These are phyloP conservation scores for Allolobophora icterica DNA, from an alignment of 2,888 invertebrate species.

Conservation along the genomic window DNA sequence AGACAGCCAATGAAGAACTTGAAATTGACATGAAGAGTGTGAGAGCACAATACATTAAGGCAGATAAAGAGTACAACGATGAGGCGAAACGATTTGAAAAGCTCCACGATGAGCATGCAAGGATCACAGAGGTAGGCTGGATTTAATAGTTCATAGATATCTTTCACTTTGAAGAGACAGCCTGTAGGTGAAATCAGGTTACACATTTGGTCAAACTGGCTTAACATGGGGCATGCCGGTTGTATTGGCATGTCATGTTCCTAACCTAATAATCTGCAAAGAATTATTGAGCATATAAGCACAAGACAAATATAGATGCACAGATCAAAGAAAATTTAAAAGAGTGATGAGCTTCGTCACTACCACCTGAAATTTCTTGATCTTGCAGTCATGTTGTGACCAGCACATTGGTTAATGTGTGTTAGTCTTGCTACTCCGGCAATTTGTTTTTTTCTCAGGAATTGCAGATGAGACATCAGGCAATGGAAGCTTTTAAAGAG, in stretches of 20 bases:
- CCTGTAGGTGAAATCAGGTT: not conserved
- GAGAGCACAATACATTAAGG: conserved; percentile 76
- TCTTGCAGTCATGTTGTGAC: not conserved
- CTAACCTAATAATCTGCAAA: no score
- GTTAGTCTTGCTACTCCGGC: not conserved
- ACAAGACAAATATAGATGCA: no score
- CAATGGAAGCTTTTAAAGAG: conserved; percentile 85
- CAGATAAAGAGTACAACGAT: conserved; percentile 69
- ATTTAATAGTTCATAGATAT: not conserved
- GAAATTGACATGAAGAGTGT: conserved; percentile 76
- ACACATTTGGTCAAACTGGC: no score
- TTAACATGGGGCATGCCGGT: no score
- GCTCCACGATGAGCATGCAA: conserved; percentile 78
- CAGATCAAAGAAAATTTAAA: not conserved
- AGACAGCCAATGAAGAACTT: not conserved
- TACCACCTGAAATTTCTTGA: not conserved
- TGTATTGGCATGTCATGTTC: no score
- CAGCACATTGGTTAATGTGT: not conserved
- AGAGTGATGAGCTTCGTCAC: not conserved
- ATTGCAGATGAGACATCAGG: conserved; percentile 81
- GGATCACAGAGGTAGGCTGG: conserved; percentile 71
- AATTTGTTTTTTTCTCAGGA: conserved; percentile 67
- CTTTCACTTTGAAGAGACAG: not conserved
- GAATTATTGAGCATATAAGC: no score
- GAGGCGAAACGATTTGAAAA: conserved; percentile 79